phyloP scores from a whole-genome alignment of 2,888 invertebrate species.

The Ophonus ardosiacus region DNA sequence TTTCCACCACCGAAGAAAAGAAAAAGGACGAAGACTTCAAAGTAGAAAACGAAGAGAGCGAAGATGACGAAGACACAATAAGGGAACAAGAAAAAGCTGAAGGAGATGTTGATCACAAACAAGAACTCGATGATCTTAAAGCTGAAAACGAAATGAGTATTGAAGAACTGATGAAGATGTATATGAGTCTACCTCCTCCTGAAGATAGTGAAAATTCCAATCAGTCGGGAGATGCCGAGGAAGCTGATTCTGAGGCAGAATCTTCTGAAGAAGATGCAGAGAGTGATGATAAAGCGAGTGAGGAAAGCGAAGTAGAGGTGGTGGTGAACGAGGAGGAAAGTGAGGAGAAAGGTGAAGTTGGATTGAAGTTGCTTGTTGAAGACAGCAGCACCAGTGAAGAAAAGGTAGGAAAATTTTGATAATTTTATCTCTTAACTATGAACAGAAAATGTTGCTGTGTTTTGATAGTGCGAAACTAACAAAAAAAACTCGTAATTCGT shows the following conservation, averaged over 20 bases:
- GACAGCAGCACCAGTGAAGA: slow-evolving; percentile 53
- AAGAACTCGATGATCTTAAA: slow-evolving; percentile 88
- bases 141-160: slow-evolving; percentile 89
- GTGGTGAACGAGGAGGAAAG: slow-evolving; percentile 32
- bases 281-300: slow-evolving; percentile 73
- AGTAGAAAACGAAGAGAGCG: slow-evolving; percentile 80
- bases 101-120: slow-evolving; percentile 79
- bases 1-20: slow-evolving; percentile 64
- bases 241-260: slow-evolving; percentile 69
- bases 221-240: slow-evolving; percentile 68
- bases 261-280: slow-evolving; percentile 71
- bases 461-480: too few relatives aligned
- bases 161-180: slow-evolving; percentile 88
- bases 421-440: too few relatives aligned
- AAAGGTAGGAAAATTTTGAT: slow-evolving; percentile 34
- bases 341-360: slow-evolving; percentile 58
- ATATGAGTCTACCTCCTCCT: slow-evolving; percentile 77
- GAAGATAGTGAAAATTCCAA: slow-evolving; percentile 72
- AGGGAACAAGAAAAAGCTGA: slow-evolving; percentile 83
- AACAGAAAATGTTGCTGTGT: too few relatives aligned
- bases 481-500: too few relatives aligned
- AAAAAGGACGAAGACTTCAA: slow-evolving; percentile 79
- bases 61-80: slow-evolving; percentile 86
- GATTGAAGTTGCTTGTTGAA: slow-evolving; percentile 55
- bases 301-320: slow-evolving; percentile 67